phyloP scores from a whole-genome alignment of 2,113 vertebrate species.

The Ceratotherium simum region DNA sequence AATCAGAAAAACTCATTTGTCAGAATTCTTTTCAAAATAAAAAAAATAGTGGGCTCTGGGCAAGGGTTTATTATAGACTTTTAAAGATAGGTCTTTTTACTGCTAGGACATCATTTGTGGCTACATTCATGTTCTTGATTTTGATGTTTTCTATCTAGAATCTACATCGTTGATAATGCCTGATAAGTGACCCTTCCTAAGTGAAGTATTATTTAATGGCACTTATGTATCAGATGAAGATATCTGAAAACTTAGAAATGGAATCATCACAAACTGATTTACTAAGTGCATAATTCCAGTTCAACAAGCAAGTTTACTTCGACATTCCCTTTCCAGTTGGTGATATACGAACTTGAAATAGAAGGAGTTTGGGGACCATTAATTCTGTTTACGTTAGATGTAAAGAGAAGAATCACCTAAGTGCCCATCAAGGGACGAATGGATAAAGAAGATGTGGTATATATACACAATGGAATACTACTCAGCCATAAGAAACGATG shows the following conservation, averaged over 20 bases:
- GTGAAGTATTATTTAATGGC: background rate
- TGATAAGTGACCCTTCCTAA: background rate
- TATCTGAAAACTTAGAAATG: background rate
- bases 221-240: background rate
- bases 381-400: background rate
- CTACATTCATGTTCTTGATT: background rate
- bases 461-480: too few species aligned
- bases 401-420: slow-evolving; percentile 50
- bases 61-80: background rate
- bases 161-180: background rate
- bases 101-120: background rate
- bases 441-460: too few species aligned
- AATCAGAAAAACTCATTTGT: background rate
- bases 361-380: background rate
- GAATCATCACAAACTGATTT: background rate
- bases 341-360: background rate
- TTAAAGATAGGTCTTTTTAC: background rate
- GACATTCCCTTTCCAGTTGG: background rate
- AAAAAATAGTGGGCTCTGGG: background rate
- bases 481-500: too few species aligned
- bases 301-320: background rate
- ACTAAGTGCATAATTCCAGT: background rate
- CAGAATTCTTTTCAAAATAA: slow-evolving; percentile 45
- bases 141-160: background rate
- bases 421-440: too few species aligned